A percentile compares a stretch with the other conserved stretches of the same genome.
Evolutionary conservation across 2,797 vertebrate genomes (phyloP).

Genomic region (Harpagifer antarcticus): DNA sequence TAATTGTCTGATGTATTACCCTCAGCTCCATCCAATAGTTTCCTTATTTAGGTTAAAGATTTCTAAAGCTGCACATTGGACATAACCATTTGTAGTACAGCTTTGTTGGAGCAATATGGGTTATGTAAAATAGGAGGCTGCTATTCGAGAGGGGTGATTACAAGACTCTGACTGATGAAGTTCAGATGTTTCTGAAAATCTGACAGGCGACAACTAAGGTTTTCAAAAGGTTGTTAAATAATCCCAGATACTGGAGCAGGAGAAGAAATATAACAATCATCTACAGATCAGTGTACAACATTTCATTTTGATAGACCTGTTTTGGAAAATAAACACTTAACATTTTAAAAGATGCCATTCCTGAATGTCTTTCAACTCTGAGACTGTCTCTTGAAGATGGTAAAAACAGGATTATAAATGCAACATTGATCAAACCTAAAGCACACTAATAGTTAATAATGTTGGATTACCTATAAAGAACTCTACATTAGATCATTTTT

Average conservation of each 20-base stretch:
- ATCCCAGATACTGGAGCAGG: background rate
- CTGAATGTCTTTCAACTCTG: too few relatives aligned
- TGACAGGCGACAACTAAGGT: slow-evolving; percentile 10
- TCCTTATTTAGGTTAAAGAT: background rate
- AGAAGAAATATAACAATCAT: too few relatives aligned
- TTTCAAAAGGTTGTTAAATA: too few relatives aligned
- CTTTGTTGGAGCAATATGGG: slow-evolving; percentile 18
- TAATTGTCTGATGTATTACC: slow-evolving; percentile 1
- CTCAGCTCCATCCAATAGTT: background rate
- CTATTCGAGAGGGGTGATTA: slow-evolving; percentile 56
- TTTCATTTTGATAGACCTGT: background rate
- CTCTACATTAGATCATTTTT: too few relatives aligned
- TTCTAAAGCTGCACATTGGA: background rate
- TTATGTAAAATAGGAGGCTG: slow-evolving; percentile 24
- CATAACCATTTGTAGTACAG: background rate
- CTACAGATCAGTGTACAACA: too few relatives aligned
- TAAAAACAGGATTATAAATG: too few relatives aligned
- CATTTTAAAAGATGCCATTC: too few relatives aligned
- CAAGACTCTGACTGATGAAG: slow-evolving; percentile 52
- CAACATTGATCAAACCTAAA: background rate
- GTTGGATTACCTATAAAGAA: background rate
- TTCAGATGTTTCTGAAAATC: slow-evolving; percentile 41
- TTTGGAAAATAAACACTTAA: too few relatives aligned
- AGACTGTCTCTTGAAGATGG: too few relatives aligned
- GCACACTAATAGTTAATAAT: background rate